Conservation (phyloP, 2,113 vertebrate species). For the Mormyrus iriodes region DNA sequence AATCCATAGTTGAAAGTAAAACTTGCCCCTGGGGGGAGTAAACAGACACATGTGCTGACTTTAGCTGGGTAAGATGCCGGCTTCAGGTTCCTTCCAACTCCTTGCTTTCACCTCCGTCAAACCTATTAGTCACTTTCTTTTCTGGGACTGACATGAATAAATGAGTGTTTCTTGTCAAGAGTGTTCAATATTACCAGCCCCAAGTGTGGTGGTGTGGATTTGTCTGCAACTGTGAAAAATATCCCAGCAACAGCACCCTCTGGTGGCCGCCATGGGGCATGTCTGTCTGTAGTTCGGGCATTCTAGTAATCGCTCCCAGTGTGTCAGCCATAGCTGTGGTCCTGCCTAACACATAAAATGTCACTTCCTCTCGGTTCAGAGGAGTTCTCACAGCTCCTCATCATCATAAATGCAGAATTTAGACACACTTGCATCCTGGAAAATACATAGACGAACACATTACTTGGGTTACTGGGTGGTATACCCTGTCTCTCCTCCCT, state of each 20-base stretch:
- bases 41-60: background rate
- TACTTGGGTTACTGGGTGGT: background rate
- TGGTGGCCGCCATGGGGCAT: background rate
- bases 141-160: background rate
- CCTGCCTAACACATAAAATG: slow-evolving; percentile 39
- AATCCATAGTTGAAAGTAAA: background rate
- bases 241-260: background rate
- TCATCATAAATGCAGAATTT: slow-evolving; percentile 41
- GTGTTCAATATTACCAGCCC: background rate
- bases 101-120: background rate
- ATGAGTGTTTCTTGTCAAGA: background rate
- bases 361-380: slow-evolving; percentile 36
- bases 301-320: background rate
- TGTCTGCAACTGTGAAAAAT: background rate
- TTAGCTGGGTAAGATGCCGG: background rate
- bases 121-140: background rate
- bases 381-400: slow-evolving; percentile 39
- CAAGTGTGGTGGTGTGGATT: background rate
- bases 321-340: slow-evolving; percentile 21
- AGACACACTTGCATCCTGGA: slow-evolving; percentile 25
- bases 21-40: background rate
- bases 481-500: background rate
- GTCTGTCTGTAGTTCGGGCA: background rate
- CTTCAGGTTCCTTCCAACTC: background rate
- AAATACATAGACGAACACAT: slow-evolving; percentile 41